These are phyloP conservation scores for Synanceia verrucosa DNA, from an alignment of 2,797 vertebrate species.

Conservation along the genomic window DNA sequence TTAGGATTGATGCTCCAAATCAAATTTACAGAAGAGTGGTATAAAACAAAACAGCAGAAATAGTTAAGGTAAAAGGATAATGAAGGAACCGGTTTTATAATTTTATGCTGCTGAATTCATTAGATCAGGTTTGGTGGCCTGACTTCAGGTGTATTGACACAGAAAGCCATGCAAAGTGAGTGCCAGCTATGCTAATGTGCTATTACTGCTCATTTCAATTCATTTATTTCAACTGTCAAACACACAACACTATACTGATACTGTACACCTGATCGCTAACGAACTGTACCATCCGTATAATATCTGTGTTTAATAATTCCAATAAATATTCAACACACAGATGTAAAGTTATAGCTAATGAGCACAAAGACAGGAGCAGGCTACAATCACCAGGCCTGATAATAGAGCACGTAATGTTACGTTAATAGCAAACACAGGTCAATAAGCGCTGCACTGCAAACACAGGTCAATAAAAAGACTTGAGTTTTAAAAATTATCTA, in stretches of 20 bases:
- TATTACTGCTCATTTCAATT: background rate
- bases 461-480: slow-evolving; percentile 48
- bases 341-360: background rate
- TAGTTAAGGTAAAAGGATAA: no score
- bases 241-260: background rate
- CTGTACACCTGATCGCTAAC: background rate
- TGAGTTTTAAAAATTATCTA: slow-evolving; percentile 49
- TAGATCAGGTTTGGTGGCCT: background rate
- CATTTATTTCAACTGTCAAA: background rate
- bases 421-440: slow-evolving; percentile 39
- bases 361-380: background rate
- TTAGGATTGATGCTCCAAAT: no score
- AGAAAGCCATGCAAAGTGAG: background rate
- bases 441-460: slow-evolving; percentile 24
- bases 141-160: background rate
- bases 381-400: background rate
- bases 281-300: background rate
- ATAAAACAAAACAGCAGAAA: no score
- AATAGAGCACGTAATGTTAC: background rate
- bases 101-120: background rate
- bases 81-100: background rate
- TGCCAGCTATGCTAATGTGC: background rate
- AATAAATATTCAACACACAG: background rate
- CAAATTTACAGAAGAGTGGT: no score
- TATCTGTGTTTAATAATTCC: background rate